Evolutionary conservation across 2,113 vertebrate species (phyloP).

Genomic region (Oreochromis spilurus): DNA sequence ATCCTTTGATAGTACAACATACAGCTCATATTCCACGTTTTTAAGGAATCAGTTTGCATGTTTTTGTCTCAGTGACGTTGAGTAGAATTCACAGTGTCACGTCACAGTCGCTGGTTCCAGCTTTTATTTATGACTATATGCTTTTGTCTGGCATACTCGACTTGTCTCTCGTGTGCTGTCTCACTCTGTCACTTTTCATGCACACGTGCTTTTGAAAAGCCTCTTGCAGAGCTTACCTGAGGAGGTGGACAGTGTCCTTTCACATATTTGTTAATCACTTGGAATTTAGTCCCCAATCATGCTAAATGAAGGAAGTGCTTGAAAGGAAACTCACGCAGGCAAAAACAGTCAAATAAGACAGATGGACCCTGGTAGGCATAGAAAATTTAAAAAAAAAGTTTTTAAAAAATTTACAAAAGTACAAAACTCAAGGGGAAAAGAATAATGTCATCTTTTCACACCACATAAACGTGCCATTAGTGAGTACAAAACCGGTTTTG

Average conservation of each 20-base stretch:
- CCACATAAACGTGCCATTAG: background rate
- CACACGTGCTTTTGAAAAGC: background rate
- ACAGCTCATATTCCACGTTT: background rate
- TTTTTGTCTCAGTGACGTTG: background rate
- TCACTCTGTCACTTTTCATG: background rate
- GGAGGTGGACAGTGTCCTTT: background rate
- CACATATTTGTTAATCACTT: background rate
- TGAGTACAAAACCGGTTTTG: background rate
- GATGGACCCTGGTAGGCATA: background rate
- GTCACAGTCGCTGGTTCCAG: background rate
- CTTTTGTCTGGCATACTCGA: background rate
- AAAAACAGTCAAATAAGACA: background rate
- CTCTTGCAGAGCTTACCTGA: background rate
- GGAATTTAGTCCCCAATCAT: background rate
- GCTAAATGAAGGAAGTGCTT: background rate
- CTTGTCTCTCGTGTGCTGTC: background rate
- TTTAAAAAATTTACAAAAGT: background rate
- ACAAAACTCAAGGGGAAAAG: background rate
- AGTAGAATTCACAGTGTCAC: background rate
- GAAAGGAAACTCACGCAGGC: background rate
- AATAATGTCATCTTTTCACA: background rate
- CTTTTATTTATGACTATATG: background rate
- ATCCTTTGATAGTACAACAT: background rate
- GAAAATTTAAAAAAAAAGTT: background rate
- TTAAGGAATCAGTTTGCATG: background rate